Base-by-base conservation (phyloP, 2,113 vertebrate genomes). In the Ciconia maguari region DNA sequence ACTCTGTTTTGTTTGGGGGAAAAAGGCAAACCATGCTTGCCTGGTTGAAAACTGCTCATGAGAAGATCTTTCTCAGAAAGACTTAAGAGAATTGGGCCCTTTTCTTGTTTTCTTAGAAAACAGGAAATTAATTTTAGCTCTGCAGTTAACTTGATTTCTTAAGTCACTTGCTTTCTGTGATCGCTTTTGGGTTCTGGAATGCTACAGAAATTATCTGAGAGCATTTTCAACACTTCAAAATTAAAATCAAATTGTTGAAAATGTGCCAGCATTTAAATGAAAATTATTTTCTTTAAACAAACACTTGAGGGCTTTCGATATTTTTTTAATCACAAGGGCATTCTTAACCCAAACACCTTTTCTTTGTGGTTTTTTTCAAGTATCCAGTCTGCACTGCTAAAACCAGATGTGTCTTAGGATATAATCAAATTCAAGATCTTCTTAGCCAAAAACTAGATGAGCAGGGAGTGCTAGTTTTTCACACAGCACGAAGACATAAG, bases 101-200 rank as follows among this genome's bases (percentile, higher is more conserved):
- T 60, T 65, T 78, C 72, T 72, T 96, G 25, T 98, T 98, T 97
- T 96, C 96, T 96, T 97, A 96, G 95, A 94, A 97, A 98, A 95
- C 49, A 94, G 94, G 92, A 97, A 94, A 95, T 91, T 5, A 88
- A 42, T 93, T 96, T 89, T 38, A 97, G 72, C 58, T 96, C 52
- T 66, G 46, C 42, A 55, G 44, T 86, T 54, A 95, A 57, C 54
- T 89, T 94, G 60, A 75, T 95, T 96, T 96, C 85, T 91, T 77
- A 90, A 54, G 81, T 84, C 74, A 60, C 61, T 84, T 83, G 78
- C 66, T 93, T 85, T 91, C 60, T 94, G 2, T 0, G 0, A 74
- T 94, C 36, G 29, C 54, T 70, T 80, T 30, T 60, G 79, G 70
- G 19, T 79, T 89, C 80, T 86, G 76, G 90, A 96, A 94, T 70